These are phyloP conservation scores for Galeopsomyia nigrocyanea DNA, from an alignment of 2,888 invertebrate genomes.

Conservation along the genomic window DNA sequence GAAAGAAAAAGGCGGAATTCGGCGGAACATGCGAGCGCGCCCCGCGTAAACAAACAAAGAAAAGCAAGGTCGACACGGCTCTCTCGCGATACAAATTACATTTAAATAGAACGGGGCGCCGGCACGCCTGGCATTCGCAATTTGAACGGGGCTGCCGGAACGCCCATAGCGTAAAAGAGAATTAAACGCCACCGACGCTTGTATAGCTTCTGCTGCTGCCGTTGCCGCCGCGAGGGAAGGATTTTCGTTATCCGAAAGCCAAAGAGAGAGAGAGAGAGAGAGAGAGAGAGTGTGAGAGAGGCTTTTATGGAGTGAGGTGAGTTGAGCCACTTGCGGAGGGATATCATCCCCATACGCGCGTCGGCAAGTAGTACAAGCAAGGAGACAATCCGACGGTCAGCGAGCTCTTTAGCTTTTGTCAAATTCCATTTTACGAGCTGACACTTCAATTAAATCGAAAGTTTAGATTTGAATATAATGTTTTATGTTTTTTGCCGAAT, in stretches of 20 bases:
- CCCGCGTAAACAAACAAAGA: constrained; percentile 35
- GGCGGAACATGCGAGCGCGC: neutral
- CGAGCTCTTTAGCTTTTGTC: too few relatives aligned
- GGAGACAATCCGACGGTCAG: too few relatives aligned
- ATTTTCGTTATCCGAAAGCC: neutral
- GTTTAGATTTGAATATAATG: too few relatives aligned
- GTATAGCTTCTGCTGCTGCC: too few relatives aligned
- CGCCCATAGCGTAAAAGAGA: constrained; percentile 40
- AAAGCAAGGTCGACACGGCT: neutral
- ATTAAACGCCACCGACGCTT: constrained; percentile 7
- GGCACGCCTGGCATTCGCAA: constrained; percentile 68
- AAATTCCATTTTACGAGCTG: too few relatives aligned
- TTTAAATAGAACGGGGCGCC: constrained; percentile 64
- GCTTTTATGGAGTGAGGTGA: neutral
- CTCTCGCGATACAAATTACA: constrained; percentile 64
- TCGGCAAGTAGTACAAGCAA: too few relatives aligned
- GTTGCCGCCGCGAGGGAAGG: too few relatives aligned
- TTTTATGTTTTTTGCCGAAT: too few relatives aligned
- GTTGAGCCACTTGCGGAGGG: too few relatives aligned
- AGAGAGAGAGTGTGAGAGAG: constrained; percentile 1
- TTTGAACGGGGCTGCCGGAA: constrained; percentile 57
- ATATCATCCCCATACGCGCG: too few relatives aligned
- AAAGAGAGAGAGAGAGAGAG: constrained; percentile 32
- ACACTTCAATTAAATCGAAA: too few relatives aligned
- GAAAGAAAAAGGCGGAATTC: constrained; percentile 36